phyloP scores from a whole-genome alignment of 2,113 vertebrate genomes.

The Sorex araneus region DNA sequence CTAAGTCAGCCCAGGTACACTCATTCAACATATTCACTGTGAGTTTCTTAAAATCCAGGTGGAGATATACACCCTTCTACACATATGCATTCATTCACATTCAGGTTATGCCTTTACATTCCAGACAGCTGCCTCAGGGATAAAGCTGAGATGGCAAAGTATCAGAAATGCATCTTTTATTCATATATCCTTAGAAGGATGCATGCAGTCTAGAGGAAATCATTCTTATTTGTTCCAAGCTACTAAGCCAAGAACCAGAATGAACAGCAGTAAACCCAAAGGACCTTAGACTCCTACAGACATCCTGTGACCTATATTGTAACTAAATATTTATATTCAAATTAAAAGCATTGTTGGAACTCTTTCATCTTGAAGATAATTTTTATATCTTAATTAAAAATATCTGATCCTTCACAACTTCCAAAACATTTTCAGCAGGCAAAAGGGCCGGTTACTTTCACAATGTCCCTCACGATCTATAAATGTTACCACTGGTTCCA shows the following conservation, averaged over 20 bases:
- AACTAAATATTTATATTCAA: slow-evolving; percentile 74
- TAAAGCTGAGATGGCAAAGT: slow-evolving; percentile 10
- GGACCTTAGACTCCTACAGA: slow-evolving; percentile 34
- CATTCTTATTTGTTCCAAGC: slow-evolving; percentile 39
- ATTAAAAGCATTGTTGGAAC: slow-evolving; percentile 54
- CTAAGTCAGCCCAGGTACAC: not conserved
- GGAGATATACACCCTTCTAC: not conserved
- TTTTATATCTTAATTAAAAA: slow-evolving; percentile 65
- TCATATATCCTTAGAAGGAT: slow-evolving; percentile 46
- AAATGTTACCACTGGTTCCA: not conserved
- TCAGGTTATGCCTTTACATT: not conserved
- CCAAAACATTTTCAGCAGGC: not conserved
- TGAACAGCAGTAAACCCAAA: slow-evolving; percentile 66
- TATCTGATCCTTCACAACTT: slow-evolving; percentile 7
- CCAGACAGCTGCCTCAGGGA: not conserved
- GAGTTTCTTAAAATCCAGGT: slow-evolving; percentile 31
- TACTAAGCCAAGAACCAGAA: slow-evolving; percentile 58
- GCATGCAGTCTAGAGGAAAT: slow-evolving; percentile 52
- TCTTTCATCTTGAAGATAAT: slow-evolving; percentile 62
- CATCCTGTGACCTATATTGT: slow-evolving; percentile 59
- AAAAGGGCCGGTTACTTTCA: slow-evolving; percentile 1
- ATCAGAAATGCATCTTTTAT: slow-evolving; percentile 48
- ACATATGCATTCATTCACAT: not conserved
- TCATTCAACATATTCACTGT: slow-evolving; percentile 35
- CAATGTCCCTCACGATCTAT: not conserved